Evolutionary conservation across 1,140 invertebrate genomes (phyloP).

Genomic region (Halotydeus destructor): DNA sequence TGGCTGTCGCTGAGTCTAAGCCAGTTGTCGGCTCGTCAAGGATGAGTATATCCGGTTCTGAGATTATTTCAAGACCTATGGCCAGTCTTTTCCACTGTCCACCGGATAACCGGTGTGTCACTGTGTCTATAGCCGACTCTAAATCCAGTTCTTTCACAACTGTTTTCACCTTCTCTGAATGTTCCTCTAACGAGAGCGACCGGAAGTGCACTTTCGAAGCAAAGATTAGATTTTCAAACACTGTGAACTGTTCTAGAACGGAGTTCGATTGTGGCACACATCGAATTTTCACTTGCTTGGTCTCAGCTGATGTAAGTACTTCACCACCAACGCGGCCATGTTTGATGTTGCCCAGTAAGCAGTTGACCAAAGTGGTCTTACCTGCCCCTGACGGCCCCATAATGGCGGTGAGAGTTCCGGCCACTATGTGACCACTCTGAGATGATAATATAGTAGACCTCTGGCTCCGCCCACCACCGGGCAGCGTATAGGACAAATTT

Average conservation of each 20-base stretch:
- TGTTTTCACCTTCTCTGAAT: no score
- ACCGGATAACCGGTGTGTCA: no score
- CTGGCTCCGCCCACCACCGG: not conserved
- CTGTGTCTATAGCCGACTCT: no score
- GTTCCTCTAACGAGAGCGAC: no score
- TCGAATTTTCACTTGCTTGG: slow-evolving; percentile 8
- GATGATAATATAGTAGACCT: no score
- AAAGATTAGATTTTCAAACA: slow-evolving; percentile 72
- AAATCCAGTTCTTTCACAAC: no score
- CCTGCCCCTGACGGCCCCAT: slow-evolving; percentile 40
- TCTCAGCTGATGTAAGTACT: not conserved
- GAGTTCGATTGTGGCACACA: slow-evolving; percentile 78
- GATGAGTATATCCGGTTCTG: slow-evolving; percentile 61
- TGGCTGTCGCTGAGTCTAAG: slow-evolving; percentile 57
- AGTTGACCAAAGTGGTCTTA: slow-evolving; percentile 27
- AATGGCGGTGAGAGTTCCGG: slow-evolving; percentile 29
- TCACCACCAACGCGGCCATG: slow-evolving; percentile 7
- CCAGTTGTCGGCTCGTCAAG: slow-evolving; percentile 69
- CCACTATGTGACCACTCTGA: slow-evolving; percentile 17
- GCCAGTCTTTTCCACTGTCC: slow-evolving; percentile 79
- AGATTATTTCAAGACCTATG: slow-evolving; percentile 72
- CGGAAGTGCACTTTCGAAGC: slow-evolving; percentile 81
- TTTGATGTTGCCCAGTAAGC: slow-evolving; percentile 18
- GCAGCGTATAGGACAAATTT: slow-evolving; percentile 1
- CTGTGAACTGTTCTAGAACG: slow-evolving; percentile 61